Evolutionary conservation across 1,140 invertebrate genomes (phyloP), one percentile per base, ranked within the genome.

Genomic region (Stegodyphus dumicola): DNA sequence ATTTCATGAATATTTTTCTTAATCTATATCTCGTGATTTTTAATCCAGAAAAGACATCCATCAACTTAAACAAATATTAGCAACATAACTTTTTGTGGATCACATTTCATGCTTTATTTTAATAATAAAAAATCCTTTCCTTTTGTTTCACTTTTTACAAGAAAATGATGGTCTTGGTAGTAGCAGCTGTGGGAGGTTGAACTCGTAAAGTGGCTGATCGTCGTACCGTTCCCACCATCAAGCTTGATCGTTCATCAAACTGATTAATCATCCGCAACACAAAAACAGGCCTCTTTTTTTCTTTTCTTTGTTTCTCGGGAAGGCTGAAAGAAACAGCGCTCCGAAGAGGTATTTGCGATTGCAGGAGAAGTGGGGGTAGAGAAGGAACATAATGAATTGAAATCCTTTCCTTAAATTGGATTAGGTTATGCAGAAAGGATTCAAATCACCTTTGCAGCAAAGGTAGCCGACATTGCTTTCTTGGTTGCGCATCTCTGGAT

Each of bases 321-420:
- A 18, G 7, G 66, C 18, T 18, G n/a, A 33, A 11, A 18, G 7
- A 53, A 51, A 9, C 4, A 17, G 6, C 49, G 49, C n/a, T 15
- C 7, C 15, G 51, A 11, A 51, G 69, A 9, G n/a, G 33, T 69
- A 13, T 6, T 48, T 13, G 33, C 70, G 70, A 17, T 9, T 9
- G 70, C 70, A 52, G 51, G 70, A 49, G 53, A 52, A 52, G 51
- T 73, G 51, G 70, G 13, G 70, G 49, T 53, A 52, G 53, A 1
- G 33, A 73, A 17, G 53, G 70, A 52, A 53, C 49, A n/a, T 73
- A 73, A 73, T 73, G 70, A 73, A 73, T 73, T 52, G 70, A n/a
- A 52, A 52, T 73, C 53, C 70, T 73, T 49, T 73, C 33, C 49
- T 73, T 17, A 73, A 73, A 73, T 73, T 73, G 70, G 70, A 73